A percentile compares a stretch with the other conserved stretches of the same genome.
These are phyloP conservation scores for Porites lobata DNA, from an alignment of 92 coral and sea anemone species.

Conservation along the genomic window DNA sequence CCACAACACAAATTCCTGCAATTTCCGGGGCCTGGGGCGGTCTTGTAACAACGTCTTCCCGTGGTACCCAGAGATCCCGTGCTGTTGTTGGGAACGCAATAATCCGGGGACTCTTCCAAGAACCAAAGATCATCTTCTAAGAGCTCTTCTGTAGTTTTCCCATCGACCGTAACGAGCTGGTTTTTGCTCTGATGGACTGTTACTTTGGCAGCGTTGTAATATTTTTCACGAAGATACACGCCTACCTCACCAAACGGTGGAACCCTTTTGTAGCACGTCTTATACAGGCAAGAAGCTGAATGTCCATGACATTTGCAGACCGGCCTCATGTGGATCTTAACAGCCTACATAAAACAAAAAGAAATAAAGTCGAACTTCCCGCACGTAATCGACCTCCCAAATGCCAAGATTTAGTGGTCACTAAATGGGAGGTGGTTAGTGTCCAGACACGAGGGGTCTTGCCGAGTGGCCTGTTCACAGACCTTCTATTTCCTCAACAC, in stretches of 20 bases:
- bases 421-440: too few relatives aligned
- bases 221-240: constrained; percentile 71
- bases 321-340: constrained; percentile 73
- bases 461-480: too few relatives aligned
- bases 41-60: constrained; percentile 87
- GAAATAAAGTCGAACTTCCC: too few relatives aligned
- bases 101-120: constrained; percentile 98
- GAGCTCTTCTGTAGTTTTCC: constrained; percentile 60
- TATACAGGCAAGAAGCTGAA: constrained; percentile 94
- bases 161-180: constrained; percentile 69
- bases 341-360: constrained; percentile 73
- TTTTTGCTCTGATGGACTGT: constrained; percentile 90
- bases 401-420: too few relatives aligned
- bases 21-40: constrained; percentile 76
- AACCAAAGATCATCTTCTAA: constrained; percentile 85
- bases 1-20: constrained; percentile 97
- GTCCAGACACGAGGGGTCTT: too few relatives aligned
- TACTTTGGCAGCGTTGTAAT: constrained; percentile 71
- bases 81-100: constrained; percentile 74
- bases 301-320: constrained; percentile 98
- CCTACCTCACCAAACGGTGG: constrained; percentile 89
- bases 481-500: too few relatives aligned
- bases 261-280: constrained; percentile 92
- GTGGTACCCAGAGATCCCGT: constrained; percentile 97
- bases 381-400: too few relatives aligned